Conservation (phyloP, 1,140 invertebrate species). For the Pseudoatta argentina region DNA sequence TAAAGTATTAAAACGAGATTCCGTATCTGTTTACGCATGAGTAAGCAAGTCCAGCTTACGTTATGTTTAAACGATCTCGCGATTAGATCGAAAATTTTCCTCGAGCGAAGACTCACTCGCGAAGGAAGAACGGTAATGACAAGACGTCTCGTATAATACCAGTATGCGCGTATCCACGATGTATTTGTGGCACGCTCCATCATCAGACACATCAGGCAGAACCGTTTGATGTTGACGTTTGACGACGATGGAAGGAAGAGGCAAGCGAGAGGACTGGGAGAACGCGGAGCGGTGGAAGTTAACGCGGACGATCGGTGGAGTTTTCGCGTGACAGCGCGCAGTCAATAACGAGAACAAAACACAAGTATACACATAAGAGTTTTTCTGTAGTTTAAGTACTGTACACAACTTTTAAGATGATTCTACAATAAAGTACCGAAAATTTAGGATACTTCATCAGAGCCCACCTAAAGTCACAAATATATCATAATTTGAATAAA, state of each 20-base stretch:
- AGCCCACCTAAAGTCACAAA: too few relatives aligned
- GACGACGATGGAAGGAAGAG: slow-evolving; percentile 21
- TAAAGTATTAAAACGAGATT: not conserved
- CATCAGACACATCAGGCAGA: slow-evolving; percentile 40
- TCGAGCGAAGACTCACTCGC: not conserved
- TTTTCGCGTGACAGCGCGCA: slow-evolving; percentile 10
- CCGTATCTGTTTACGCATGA: not conserved
- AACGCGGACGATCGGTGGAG: slow-evolving; percentile 18
- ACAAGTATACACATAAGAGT: too few relatives aligned
- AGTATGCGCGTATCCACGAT: not conserved
- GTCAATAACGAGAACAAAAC: not conserved
- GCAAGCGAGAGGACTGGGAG: not conserved
- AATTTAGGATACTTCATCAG: too few relatives aligned
- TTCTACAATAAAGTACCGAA: too few relatives aligned
- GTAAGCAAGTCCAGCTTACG: too few relatives aligned
- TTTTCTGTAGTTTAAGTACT: too few relatives aligned
- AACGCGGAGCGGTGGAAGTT: not conserved
- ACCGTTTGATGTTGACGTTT: slow-evolving; percentile 49
- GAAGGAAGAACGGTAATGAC: not conserved
- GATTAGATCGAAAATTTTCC: slow-evolving; percentile 21
- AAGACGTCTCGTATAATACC: slow-evolving; percentile 31
- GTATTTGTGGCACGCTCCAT: slow-evolving; percentile 42
- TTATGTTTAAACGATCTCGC: not conserved
- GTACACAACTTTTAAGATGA: too few relatives aligned
- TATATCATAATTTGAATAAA: too few relatives aligned